Evolutionary conservation across 1,140 invertebrate species (phyloP).

Genomic region (Druon quercuslanigerum): DNA sequence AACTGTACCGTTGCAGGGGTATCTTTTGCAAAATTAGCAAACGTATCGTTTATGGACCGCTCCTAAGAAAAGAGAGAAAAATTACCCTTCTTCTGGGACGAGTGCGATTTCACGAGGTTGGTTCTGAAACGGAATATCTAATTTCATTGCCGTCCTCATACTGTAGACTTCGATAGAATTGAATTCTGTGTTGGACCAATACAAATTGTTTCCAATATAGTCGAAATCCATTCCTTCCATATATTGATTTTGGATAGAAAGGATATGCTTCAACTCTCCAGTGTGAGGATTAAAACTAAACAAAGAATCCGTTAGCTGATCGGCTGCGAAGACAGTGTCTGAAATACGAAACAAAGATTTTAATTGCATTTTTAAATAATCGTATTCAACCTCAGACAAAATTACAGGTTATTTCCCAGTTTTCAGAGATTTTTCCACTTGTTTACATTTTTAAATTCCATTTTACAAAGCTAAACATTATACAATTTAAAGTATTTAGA

Average conservation of each 20-base stretch:
- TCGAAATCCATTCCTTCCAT: constrained; percentile 82
- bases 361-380: neutral
- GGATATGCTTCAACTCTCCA: constrained; percentile 63
- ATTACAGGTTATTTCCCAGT: no score
- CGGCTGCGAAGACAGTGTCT: constrained; percentile 51
- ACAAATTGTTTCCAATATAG: constrained; percentile 80
- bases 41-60: no score
- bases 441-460: no score
- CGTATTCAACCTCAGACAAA: no score
- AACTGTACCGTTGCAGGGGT: no score
- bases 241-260: constrained; percentile 73
- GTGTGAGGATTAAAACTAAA: constrained; percentile 65
- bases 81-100: constrained; percentile 79
- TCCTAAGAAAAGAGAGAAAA: constrained; percentile 32
- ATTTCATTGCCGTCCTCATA: constrained; percentile 76
- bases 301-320: constrained; percentile 50
- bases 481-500: no score
- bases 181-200: constrained; percentile 78
- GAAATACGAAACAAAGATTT: constrained; percentile 23
- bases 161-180: constrained; percentile 78
- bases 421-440: no score
- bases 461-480: no score
- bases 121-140: constrained; percentile 73
- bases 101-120: constrained; percentile 80
- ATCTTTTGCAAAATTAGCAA: no score